phyloP scores from a whole-genome alignment of 2,888 invertebrate species.

The Apamea anceps region DNA sequence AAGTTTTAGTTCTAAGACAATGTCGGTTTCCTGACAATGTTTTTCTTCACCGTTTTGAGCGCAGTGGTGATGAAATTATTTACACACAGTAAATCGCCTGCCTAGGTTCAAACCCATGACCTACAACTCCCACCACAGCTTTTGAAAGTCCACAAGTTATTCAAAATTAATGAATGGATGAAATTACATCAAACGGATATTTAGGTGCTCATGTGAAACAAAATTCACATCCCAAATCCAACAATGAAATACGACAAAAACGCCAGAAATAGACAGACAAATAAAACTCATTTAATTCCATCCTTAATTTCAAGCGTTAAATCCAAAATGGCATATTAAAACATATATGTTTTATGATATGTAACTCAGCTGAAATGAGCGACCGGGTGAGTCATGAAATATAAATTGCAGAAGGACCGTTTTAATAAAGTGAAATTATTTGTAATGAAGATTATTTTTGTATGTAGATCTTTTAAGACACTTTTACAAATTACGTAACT shows the following conservation, averaged over 20 bases:
- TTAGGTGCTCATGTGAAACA: not conserved
- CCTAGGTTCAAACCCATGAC: not conserved
- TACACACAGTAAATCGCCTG: not conserved
- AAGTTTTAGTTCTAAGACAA: no score
- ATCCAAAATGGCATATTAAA: conserved; percentile 50
- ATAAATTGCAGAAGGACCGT: conserved; percentile 20
- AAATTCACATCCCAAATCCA: conserved; percentile 7
- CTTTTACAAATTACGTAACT: no score
- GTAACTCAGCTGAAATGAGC: conserved; percentile 49
- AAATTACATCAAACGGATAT: not conserved
- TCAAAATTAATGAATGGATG: not conserved
- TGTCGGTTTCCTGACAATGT: no score
- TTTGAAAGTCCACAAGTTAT: not conserved
- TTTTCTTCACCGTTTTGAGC: no score
- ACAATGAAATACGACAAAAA: conserved; percentile 18
- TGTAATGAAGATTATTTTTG: not conserved
- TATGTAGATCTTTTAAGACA: not conserved
- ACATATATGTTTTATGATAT: conserved; percentile 57
- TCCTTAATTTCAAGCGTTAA: conserved; percentile 46
- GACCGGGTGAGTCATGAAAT: conserved; percentile 22
- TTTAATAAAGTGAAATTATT: not conserved
- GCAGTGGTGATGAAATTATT: no score
- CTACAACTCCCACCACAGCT: not conserved
- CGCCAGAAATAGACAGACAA: conserved; percentile 37
- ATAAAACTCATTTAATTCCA: conserved; percentile 50